A percentile compares a stretch with the other conserved stretches of the same genome.
Conservation (phyloP, 2,888 invertebrate genomes). For the Chelonus formosanus region DNA sequence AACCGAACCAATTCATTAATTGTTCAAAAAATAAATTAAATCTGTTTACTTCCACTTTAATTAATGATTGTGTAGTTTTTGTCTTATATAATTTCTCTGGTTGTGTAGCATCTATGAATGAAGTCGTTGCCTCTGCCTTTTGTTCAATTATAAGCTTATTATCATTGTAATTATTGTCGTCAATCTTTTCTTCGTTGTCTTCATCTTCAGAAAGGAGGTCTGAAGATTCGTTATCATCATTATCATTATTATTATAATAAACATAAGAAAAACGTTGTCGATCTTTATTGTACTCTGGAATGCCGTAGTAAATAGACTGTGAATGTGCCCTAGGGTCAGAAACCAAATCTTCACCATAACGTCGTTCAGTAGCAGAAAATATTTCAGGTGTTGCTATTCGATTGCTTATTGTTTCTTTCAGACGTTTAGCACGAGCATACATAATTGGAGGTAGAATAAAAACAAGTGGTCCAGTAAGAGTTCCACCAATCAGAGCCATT, state of each 20-base stretch:
- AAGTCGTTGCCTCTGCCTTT: slow-evolving; percentile 23
- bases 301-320: slow-evolving; percentile 49
- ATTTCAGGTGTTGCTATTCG: slow-evolving; percentile 42
- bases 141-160: slow-evolving; percentile 30
- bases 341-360: slow-evolving; percentile 36
- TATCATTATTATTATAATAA: slow-evolving; percentile 49
- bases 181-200: slow-evolving; percentile 13
- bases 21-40: slow-evolving; percentile 22
- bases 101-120: slow-evolving; percentile 48
- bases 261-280: slow-evolving; percentile 52
- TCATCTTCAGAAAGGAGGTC: slow-evolving; percentile 40
- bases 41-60: neutral
- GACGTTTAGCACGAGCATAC: slow-evolving; percentile 74
- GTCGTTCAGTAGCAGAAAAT: slow-evolving; percentile 46
- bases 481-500: slow-evolving; percentile 86
- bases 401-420: slow-evolving; percentile 51
- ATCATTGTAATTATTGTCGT: slow-evolving; percentile 9
- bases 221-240: slow-evolving; percentile 43
- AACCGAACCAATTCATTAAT: slow-evolving; percentile 67
- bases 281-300: slow-evolving; percentile 39
- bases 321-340: slow-evolving; percentile 54
- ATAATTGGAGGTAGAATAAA: slow-evolving; percentile 86
- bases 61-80: slow-evolving; percentile 17
- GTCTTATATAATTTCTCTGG: slow-evolving; percentile 31
- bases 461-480: slow-evolving; percentile 82